Percentiles rank a stretch among this genome's conserved stretches.
Evolutionary conservation across 1,140 invertebrate genomes (phyloP).

Genomic region (Tetragonula clypearis): DNA sequence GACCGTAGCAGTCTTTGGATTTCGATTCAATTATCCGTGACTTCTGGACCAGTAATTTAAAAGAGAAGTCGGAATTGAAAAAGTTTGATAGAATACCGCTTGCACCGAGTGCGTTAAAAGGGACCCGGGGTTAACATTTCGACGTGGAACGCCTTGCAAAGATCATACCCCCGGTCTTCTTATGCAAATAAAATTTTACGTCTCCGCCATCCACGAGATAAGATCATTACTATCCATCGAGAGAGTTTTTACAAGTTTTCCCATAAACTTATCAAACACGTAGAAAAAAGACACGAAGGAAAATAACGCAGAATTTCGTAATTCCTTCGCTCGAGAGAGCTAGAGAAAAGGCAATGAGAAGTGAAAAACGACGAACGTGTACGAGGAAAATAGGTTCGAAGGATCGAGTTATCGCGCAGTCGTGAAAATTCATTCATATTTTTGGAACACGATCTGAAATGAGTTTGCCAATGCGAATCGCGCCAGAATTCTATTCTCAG

Average conservation of each 20-base stretch:
- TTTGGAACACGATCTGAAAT: neutral
- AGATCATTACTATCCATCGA: neutral
- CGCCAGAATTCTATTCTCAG: too few species aligned
- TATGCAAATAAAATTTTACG: constrained; percentile 5
- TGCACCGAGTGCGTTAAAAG: neutral
- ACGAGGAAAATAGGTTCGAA: neutral
- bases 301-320: neutral
- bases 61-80: constrained; percentile 12
- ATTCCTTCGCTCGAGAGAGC: neutral
- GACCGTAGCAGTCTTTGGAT: neutral
- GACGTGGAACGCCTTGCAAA: neutral
- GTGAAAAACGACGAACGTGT: too few species aligned
- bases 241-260: too few species aligned
- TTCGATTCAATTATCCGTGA: constrained; percentile 6
- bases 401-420: neutral
- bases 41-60: neutral
- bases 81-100: constrained; percentile 26
- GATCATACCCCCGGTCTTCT: neutral
- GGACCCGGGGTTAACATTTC: neutral
- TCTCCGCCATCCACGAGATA: neutral
- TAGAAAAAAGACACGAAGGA: neutral
- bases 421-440: neutral
- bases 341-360: neutral
- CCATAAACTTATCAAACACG: neutral
- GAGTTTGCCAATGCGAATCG: neutral